Percentiles rank a stretch among this genome's conserved stretches.
Conservation (phyloP, 2,797 vertebrate species). For the Megaceryle alcyon region DNA sequence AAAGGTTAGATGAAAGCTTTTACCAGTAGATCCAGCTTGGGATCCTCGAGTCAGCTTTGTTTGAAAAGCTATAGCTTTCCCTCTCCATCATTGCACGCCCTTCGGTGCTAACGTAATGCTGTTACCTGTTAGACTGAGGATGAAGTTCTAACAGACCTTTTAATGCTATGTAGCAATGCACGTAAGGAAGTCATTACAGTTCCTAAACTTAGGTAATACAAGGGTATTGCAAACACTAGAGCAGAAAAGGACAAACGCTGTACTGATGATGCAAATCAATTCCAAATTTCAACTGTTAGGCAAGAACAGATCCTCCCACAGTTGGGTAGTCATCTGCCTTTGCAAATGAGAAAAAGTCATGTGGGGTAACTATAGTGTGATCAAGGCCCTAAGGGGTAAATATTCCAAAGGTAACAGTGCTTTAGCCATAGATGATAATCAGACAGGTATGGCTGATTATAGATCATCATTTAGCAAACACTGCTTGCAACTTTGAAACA, state of each 20-base stretch:
- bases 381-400: not conserved
- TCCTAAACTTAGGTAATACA: not conserved
- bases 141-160: not conserved
- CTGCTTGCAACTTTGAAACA: not conserved
- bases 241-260: not conserved
- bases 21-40: not conserved
- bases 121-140: not conserved
- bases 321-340: not conserved
- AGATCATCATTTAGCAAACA: not conserved
- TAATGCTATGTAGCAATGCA: not conserved
- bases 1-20: not conserved
- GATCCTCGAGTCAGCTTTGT: not conserved
- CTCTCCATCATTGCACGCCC: not conserved
- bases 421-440: not conserved
- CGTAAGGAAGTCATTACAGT: rapidly evolving
- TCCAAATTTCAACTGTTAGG: not conserved
- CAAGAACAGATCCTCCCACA: not conserved
- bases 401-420: not conserved
- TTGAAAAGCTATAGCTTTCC: not conserved
- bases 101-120: not conserved
- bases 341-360: not conserved
- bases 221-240: not conserved
- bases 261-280: not conserved
- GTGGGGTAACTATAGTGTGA: not conserved
- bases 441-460: not conserved